phyloP scores from a whole-genome alignment of 2,888 invertebrate species.

The Meteorus cinctellus region DNA sequence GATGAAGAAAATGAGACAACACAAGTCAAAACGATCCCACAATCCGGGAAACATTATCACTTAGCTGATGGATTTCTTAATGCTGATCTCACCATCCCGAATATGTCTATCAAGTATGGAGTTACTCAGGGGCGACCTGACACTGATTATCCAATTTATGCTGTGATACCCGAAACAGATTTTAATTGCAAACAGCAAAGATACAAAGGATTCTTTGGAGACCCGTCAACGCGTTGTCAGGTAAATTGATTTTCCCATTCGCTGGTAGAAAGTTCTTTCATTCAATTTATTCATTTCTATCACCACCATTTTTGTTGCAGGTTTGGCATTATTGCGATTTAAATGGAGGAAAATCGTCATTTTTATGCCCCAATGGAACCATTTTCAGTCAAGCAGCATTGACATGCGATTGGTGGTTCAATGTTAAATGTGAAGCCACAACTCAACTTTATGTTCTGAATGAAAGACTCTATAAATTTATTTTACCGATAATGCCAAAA shows the following conservation, averaged over 20 bases:
- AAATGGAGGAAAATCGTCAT: conserved; percentile 92
- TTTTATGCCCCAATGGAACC: conserved; percentile 91
- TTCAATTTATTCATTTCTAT: conserved; percentile 25
- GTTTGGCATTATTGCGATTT: conserved; percentile 95
- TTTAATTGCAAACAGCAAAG: conserved; percentile 89
- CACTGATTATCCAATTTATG: conserved; percentile 86
- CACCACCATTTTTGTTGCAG: conserved; percentile 71
- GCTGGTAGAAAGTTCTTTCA: neutral
- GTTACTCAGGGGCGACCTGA: conserved; percentile 79
- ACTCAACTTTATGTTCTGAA: conserved; percentile 90
- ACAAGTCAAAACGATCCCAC: conserved; percentile 53
- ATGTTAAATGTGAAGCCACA: conserved; percentile 89
- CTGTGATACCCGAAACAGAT: conserved; percentile 83
- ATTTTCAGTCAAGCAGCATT: conserved; percentile 92
- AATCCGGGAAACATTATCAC: conserved; percentile 52
- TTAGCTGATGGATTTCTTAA: conserved; percentile 50
- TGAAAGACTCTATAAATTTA: conserved; percentile 91
- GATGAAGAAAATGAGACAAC: conserved; percentile 54
- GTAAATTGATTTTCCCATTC: conserved; percentile 70
- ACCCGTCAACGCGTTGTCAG: conserved; percentile 90
- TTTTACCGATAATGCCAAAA: conserved; percentile 88
- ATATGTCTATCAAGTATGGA: conserved; percentile 64
- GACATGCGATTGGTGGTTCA: conserved; percentile 96
- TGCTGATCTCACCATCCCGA: conserved; percentile 50
- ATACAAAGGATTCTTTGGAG: conserved; percentile 93